These are phyloP conservation scores for Lepilemur septentrionalis DNA, from an alignment of 2,797 vertebrate genomes.

Conservation along the genomic window DNA sequence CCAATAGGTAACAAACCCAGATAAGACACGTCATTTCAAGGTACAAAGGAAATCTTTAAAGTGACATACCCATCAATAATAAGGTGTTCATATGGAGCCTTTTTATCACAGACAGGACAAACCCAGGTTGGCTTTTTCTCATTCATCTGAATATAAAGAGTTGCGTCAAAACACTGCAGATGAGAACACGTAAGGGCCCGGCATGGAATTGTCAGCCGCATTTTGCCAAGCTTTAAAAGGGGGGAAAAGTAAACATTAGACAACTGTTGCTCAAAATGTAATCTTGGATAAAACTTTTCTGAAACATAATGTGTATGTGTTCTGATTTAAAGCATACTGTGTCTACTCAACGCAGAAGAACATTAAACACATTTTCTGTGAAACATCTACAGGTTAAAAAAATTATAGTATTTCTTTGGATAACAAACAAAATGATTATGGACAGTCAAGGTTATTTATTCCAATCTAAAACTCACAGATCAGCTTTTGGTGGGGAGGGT, in stretches of 20 bases:
- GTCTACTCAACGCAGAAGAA: not conserved
- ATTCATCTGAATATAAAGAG: constrained; percentile 98
- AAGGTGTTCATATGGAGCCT: constrained; percentile 96
- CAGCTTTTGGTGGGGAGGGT: not conserved
- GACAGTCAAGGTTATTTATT: not conserved
- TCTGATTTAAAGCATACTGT: not conserved
- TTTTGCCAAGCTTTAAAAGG: constrained; percentile 93
- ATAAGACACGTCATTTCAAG: not conserved
- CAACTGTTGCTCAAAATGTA: not conserved
- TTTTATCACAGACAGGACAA: constrained; percentile 98
- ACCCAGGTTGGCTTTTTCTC: constrained; percentile 99
- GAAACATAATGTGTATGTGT: not conserved
- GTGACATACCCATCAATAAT: constrained; percentile 96
- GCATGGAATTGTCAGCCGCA: constrained; percentile 97
- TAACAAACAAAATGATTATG: not conserved
- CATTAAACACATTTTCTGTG: constrained; percentile 28
- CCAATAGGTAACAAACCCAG: not conserved
- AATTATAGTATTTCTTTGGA: not conserved
- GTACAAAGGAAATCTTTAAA: not conserved
- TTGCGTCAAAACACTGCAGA: constrained; percentile 98
- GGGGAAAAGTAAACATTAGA: constrained; percentile 3
- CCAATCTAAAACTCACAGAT: not conserved
- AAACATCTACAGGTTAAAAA: constrained; percentile 26
- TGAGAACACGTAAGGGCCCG: constrained; percentile 97
- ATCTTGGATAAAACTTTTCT: constrained; percentile 2